Conservation (phyloP, 2,113 vertebrate genomes). For the Hylia prasina region DNA sequence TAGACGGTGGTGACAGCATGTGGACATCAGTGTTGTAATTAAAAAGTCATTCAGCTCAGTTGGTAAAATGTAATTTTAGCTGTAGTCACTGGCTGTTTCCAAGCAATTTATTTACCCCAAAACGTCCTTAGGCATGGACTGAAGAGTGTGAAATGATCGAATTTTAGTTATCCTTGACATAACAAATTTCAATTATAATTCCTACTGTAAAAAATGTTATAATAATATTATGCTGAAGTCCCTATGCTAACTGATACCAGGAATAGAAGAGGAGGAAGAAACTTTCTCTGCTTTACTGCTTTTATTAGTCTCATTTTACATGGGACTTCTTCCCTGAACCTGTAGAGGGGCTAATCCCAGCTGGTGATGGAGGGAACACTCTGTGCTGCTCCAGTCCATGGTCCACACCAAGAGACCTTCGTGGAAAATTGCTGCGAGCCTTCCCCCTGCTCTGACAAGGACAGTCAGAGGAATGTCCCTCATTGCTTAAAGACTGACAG, state of each 20-base stretch:
- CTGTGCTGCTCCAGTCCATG: background rate
- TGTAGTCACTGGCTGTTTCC: slow-evolving; percentile 74
- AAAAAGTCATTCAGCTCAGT: slow-evolving; percentile 79
- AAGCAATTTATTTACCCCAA: slow-evolving; percentile 80
- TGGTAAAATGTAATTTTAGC: slow-evolving; percentile 80
- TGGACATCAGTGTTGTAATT: slow-evolving; percentile 76
- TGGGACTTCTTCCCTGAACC: background rate
- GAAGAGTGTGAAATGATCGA: slow-evolving; percentile 76
- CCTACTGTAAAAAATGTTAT: slow-evolving; percentile 73
- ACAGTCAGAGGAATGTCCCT: background rate
- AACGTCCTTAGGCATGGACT: slow-evolving; percentile 74
- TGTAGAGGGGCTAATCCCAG: background rate
- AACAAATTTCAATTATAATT: slow-evolving; percentile 79
- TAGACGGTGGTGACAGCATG: slow-evolving; percentile 73
- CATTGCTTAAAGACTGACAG: background rate
- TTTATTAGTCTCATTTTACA: slow-evolving; percentile 19
- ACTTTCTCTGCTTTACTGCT: slow-evolving; percentile 32
- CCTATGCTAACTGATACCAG: slow-evolving; percentile 33
- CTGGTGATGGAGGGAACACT: background rate
- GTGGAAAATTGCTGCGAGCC: background rate
- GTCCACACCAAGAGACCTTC: rapidly evolving
- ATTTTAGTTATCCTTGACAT: slow-evolving; percentile 78
- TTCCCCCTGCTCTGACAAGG: background rate
- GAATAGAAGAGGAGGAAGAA: slow-evolving; percentile 24
- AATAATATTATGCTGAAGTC: slow-evolving; percentile 63